These are phyloP conservation scores for Lucifuga dentata DNA, from an alignment of 2,113 vertebrate genomes.

Conservation along the genomic window DNA sequence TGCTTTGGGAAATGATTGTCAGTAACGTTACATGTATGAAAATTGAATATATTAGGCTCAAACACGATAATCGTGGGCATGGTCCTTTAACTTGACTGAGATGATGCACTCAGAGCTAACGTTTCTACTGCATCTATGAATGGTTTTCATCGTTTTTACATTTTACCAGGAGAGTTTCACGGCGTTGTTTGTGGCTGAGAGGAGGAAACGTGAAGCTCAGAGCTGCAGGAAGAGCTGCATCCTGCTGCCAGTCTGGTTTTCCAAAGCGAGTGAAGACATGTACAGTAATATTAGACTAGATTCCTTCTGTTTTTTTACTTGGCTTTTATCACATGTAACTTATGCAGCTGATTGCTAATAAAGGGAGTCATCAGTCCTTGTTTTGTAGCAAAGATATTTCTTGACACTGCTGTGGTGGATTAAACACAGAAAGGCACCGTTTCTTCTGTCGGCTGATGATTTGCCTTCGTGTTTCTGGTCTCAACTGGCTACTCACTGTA, in stretches of 20 bases:
- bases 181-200: too few species aligned
- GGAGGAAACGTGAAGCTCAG: too few species aligned
- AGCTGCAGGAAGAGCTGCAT: constrained; percentile 43
- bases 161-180: too few species aligned
- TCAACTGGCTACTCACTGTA: constrained; percentile 91
- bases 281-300: constrained; percentile 87
- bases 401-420: constrained; percentile 80
- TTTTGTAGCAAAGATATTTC: constrained; percentile 86
- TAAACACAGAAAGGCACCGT: constrained; percentile 43
- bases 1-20: too few species aligned
- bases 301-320: constrained; percentile 59
- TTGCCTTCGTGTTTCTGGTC: constrained; percentile 88
- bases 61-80: too few species aligned
- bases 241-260: constrained; percentile 34
- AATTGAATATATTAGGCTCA: too few species aligned
- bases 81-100: too few species aligned
- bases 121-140: too few species aligned
- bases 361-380: constrained; percentile 90
- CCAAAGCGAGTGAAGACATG: constrained; percentile 84
- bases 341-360: constrained; percentile 91
- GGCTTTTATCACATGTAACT: constrained; percentile 68
- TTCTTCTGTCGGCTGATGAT: constrained; percentile 80
- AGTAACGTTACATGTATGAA: too few species aligned
- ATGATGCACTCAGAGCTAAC: too few species aligned
- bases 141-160: too few species aligned